phyloP scores from a whole-genome alignment of 35 echinoderm and acorn worm species.

The Apostichopus japonicus region DNA sequence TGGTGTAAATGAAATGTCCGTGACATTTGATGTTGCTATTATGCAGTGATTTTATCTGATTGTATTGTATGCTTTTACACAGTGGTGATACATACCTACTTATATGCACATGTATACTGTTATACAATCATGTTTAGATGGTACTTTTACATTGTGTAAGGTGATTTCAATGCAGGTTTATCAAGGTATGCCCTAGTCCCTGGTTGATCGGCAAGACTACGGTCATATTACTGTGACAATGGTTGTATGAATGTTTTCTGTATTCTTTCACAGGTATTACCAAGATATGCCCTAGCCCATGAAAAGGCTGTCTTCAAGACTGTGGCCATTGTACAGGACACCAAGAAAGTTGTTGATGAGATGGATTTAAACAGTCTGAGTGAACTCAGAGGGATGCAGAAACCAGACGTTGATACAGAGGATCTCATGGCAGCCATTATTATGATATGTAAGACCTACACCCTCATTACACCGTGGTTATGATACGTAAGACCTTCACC shows the following conservation, averaged over 20 bases:
- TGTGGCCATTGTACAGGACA: conserved; percentile 86
- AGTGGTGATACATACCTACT: too few relatives aligned
- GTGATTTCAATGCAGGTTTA: neutral
- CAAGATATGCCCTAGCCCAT: conserved; percentile 88
- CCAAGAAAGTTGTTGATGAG: conserved; percentile 90
- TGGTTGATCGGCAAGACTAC: neutral
- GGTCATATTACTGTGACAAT: neutral
- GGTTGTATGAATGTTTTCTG: neutral
- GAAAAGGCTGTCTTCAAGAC: conserved; percentile 97
- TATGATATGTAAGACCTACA: conserved; percentile 88
- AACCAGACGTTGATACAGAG: conserved; percentile 98
- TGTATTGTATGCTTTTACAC: too few relatives aligned
- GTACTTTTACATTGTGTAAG: too few relatives aligned
- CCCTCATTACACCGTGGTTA: neutral
- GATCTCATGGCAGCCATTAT: conserved; percentile 96
- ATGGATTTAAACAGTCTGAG: conserved; percentile 83
- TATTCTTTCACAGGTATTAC: conserved; percentile 68
- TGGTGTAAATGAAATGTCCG: too few relatives aligned
- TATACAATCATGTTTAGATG: too few relatives aligned
- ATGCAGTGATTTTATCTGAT: too few relatives aligned
- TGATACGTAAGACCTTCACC: too few relatives aligned
- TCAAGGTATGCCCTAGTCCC: neutral
- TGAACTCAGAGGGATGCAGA: conserved; percentile 95
- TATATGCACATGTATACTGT: too few relatives aligned
- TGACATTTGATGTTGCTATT: too few relatives aligned